Evolutionary conservation across 2,888 invertebrate genomes (phyloP).

Genomic region (Actias luna): DNA sequence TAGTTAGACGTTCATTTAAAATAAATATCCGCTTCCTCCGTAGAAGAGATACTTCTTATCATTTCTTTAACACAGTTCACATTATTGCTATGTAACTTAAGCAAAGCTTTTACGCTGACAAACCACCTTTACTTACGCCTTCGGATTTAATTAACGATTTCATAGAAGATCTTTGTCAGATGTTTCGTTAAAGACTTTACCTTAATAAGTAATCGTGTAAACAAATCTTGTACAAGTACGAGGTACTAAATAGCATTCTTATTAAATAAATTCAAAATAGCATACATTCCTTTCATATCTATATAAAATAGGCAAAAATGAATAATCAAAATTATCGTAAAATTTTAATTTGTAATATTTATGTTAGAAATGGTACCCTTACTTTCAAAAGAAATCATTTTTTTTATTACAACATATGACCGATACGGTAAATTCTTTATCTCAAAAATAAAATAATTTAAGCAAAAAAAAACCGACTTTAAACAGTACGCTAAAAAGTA

Average conservation of each 20-base stretch:
- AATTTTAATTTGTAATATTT: too few relatives aligned
- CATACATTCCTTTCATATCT: too few relatives aligned
- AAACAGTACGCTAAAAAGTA: too few relatives aligned
- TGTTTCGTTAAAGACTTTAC: conserved; percentile 37
- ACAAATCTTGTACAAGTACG: conserved; percentile 20
- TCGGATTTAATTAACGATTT: conserved; percentile 66
- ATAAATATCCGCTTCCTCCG: not conserved
- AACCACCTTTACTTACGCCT: conserved; percentile 56
- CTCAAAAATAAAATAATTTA: not conserved
- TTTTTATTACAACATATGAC: too few relatives aligned
- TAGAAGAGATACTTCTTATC: conserved; percentile 3
- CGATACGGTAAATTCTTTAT: not conserved
- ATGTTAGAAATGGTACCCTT: too few relatives aligned
- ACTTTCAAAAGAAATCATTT: too few relatives aligned
- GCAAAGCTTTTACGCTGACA: conserved; percentile 61
- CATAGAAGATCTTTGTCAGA: conserved; percentile 50
- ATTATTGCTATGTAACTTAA: conserved; percentile 33
- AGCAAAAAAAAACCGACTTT: too few relatives aligned
- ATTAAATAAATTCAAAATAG: not conserved
- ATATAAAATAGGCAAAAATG: too few relatives aligned
- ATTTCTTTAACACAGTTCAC: conserved; percentile 21
- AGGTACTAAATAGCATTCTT: not conserved
- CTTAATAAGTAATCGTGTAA: conserved; percentile 32
- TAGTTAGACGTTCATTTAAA: not conserved
- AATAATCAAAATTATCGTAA: too few relatives aligned